phyloP scores from a whole-genome alignment of 2,797 vertebrate genomes.

The Sylvilagus floridanus region DNA sequence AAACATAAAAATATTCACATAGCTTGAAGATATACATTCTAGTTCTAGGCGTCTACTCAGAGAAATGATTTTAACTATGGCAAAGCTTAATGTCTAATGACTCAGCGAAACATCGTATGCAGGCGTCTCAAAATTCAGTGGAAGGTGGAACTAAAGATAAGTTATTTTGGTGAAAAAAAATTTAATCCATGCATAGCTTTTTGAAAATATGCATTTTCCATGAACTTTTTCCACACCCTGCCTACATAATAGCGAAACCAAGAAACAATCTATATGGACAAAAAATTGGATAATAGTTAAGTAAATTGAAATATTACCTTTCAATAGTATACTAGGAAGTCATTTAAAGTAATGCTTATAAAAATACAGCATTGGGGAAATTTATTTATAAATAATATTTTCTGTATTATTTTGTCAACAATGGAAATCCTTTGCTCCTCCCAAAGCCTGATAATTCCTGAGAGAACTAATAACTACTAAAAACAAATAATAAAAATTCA shows the following conservation, averaged over 20 bases:
- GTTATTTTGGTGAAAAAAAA: too few relatives aligned
- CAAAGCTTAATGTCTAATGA: constrained; percentile 38
- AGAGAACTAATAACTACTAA: constrained; percentile 45
- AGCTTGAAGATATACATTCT: not conserved
- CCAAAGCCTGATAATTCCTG: not conserved
- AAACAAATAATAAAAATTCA: constrained; percentile 20
- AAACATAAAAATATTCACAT: constrained; percentile 36
- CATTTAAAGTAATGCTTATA: constrained; percentile 14
- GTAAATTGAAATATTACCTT: constrained; percentile 49
- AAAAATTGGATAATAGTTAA: constrained; percentile 37
- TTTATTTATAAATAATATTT: constrained; percentile 16
- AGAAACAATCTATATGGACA: not conserved
- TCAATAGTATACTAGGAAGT: constrained; percentile 13
- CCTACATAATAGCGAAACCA: constrained; percentile 1
- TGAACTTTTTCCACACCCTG: too few relatives aligned
- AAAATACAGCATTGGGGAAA: constrained; percentile 11
- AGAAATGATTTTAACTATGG: constrained; percentile 56
- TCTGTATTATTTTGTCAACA: constrained; percentile 17
- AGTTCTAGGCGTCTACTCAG: not conserved
- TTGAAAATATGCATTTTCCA: too few relatives aligned
- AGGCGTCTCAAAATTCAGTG: too few relatives aligned
- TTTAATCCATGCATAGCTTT: too few relatives aligned
- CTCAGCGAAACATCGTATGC: constrained; percentile 8
- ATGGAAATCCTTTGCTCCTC: not conserved
- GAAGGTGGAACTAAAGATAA: too few relatives aligned